phyloP scores from a whole-genome alignment of 2,797 vertebrate genomes.

The Martes flavigula region DNA sequence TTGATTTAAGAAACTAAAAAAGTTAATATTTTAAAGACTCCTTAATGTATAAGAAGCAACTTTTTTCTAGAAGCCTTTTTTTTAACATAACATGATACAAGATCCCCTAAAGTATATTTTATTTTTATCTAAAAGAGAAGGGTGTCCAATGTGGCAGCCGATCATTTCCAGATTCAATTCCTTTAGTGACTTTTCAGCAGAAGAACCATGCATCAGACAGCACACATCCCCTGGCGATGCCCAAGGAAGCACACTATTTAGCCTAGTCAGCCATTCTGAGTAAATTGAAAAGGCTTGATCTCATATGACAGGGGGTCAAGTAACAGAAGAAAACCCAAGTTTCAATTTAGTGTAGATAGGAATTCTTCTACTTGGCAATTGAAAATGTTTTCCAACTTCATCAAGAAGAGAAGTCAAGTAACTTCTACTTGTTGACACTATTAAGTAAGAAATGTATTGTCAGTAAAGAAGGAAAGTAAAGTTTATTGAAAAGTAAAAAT shows the following conservation, averaged over 20 bases:
- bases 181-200: not conserved
- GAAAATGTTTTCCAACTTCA: not conserved
- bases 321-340: not conserved
- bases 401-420: not conserved
- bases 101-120: not conserved
- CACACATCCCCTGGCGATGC: not conserved
- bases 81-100: not conserved
- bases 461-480: not conserved
- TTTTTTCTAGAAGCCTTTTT: not conserved
- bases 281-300: conserved; percentile 46
- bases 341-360: not conserved
- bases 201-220: not conserved
- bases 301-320: not conserved
- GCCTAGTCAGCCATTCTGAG: not conserved
- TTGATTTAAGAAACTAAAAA: not conserved
- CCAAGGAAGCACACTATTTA: not conserved
- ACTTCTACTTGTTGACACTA: not conserved
- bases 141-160: not conserved
- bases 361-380: not conserved
- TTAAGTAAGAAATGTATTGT: not conserved
- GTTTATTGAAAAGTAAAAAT: not conserved
- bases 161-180: conserved; percentile 22
- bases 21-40: not conserved
- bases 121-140: not conserved
- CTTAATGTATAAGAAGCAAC: not conserved